Evolutionary conservation across 2,797 vertebrate genomes (phyloP).

Genomic region (Tamandua tetradactyla): DNA sequence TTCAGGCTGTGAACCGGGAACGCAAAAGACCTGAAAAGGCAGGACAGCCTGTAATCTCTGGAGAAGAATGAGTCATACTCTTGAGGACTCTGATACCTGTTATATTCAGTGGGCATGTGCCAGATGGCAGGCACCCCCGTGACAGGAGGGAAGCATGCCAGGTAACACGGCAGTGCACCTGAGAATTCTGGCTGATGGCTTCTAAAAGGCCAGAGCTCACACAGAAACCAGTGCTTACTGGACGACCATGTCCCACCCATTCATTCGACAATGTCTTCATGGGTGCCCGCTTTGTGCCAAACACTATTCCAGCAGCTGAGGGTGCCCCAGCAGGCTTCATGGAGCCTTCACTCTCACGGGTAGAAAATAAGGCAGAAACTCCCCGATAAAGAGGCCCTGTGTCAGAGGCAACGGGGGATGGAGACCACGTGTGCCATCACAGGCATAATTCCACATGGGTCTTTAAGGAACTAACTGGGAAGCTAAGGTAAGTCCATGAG

Average conservation of each 20-base stretch:
- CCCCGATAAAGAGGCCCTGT: rapidly evolving
- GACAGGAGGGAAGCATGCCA: not conserved
- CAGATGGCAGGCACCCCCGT: not conserved
- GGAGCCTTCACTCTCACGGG: not conserved
- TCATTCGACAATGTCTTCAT: not conserved
- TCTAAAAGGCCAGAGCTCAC: not conserved
- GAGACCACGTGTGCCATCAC: not conserved
- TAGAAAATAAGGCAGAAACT: too few species aligned
- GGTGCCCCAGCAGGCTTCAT: not conserved
- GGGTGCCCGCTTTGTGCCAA: not conserved
- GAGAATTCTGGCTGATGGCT: not conserved
- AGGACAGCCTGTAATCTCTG: not conserved
- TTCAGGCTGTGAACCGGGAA: not conserved
- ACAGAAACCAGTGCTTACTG: not conserved
- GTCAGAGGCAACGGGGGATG: not conserved
- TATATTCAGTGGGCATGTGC: not conserved
- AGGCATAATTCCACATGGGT: rapidly evolving
- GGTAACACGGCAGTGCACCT: not conserved
- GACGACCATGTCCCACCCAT: not conserved
- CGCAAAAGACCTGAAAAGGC: not conserved
- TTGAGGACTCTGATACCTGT: too few species aligned
- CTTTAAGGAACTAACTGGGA: not conserved
- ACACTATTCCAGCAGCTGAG: not conserved
- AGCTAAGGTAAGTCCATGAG: not conserved
- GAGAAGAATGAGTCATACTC: not conserved